Conservation (phyloP, 2,797 vertebrate species). For the Manis javanica region DNA sequence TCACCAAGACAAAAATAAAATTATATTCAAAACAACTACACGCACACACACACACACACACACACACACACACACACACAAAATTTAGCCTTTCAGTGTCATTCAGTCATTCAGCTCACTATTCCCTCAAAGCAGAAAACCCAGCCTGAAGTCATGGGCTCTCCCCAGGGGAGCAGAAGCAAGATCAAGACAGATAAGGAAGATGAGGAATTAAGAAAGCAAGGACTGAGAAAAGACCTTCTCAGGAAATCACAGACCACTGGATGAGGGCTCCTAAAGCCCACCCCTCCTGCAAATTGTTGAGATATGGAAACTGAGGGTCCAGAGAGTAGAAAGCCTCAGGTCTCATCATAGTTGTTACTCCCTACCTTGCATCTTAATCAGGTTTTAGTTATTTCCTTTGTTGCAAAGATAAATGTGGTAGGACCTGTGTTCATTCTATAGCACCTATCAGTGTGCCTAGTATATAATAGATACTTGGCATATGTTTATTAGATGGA, state of each 20-base stretch:
- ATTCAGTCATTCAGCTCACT: not conserved
- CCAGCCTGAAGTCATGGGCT: not conserved
- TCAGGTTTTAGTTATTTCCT: not conserved
- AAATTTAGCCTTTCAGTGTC: not conserved
- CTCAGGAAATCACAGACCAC: not conserved
- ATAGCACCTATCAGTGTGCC: not conserved
- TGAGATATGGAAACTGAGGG: not conserved
- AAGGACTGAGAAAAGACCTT: not conserved
- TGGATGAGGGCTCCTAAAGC: not conserved
- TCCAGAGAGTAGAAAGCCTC: not conserved
- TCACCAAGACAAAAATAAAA: conserved; percentile 39
- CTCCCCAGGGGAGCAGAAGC: conserved; percentile 9
- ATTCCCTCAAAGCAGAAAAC: conserved; percentile 47
- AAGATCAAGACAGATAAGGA: conserved; percentile 25
- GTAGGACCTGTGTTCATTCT: not conserved
- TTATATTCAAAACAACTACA: not conserved
- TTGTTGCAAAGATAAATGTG: not conserved
- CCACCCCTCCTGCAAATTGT: not conserved
- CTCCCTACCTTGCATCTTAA: not conserved
- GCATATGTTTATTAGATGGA: not conserved
- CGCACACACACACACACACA: not conserved
- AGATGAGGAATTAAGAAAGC: conserved; percentile 35
- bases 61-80: not conserved
- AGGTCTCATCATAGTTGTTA: no score
- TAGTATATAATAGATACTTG: not conserved